A percentile compares a stretch with the other conserved stretches of the same genome.
These are phyloP conservation scores for Aurelia coerulea DNA, from an alignment of 30 jellyfish, hydroid and myxozoan species.

Conservation along the genomic window DNA sequence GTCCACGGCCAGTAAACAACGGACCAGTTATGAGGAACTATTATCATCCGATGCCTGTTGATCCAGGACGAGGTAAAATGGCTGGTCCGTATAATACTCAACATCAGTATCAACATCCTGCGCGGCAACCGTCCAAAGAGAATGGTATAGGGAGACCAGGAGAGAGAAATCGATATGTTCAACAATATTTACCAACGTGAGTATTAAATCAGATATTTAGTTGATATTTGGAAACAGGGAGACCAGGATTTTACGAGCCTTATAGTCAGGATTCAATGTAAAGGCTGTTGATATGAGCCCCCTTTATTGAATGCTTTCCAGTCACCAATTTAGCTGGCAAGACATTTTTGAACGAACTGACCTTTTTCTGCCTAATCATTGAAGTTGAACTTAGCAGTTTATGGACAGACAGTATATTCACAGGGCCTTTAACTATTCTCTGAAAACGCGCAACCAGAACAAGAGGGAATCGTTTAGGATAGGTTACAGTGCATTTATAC, in stretches of 20 bases:
- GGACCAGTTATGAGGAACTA: conserved; percentile 49
- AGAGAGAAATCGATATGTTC: conserved; percentile 55
- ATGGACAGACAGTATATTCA: no score
- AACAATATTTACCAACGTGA: conserved; percentile 78
- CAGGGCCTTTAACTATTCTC: no score
- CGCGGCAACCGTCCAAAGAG: conserved; percentile 37
- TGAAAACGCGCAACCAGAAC: no score
- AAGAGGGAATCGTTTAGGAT: no score
- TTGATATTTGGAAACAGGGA: background rate
- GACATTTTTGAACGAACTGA: no score
- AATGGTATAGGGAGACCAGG: conserved; percentile 43
- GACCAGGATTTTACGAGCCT: background rate
- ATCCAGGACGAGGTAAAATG: conserved; percentile 47
- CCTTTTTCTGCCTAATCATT: no score
- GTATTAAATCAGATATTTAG: background rate
- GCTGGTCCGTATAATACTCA: conserved; percentile 30
- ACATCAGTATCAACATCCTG: conserved; percentile 47
- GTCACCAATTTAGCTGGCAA: no score
- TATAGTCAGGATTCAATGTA: no score
- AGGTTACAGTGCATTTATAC: no score
- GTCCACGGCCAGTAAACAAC: conserved; percentile 66
- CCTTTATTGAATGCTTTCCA: no score
- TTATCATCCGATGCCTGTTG: conserved; percentile 33
- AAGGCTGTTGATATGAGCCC: no score
- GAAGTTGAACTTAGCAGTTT: no score